phyloP scores from a whole-genome alignment of 2,888 invertebrate genomes.

The Hypomecis atomaria region DNA sequence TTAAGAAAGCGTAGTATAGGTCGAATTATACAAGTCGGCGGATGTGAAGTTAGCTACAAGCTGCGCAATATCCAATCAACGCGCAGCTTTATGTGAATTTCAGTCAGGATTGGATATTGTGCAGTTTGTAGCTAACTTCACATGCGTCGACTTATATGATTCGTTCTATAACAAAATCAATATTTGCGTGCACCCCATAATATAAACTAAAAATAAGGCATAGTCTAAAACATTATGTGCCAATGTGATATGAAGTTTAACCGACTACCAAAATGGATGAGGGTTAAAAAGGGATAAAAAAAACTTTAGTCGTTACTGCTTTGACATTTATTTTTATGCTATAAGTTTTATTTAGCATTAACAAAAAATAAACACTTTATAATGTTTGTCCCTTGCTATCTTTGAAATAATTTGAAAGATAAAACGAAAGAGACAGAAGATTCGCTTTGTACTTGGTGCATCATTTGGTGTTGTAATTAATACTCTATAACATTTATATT shows the following conservation, averaged over 20 bases:
- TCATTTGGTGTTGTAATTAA: conserved; percentile 1
- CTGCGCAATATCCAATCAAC: too few relatives aligned
- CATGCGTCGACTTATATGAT: too few relatives aligned
- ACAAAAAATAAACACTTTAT: not conserved
- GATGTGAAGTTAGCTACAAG: too few relatives aligned
- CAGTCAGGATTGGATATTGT: too few relatives aligned
- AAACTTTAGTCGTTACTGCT: not conserved
- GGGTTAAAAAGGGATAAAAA: too few relatives aligned
- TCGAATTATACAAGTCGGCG: too few relatives aligned
- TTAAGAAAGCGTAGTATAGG: too few relatives aligned
- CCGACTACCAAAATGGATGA: too few relatives aligned
- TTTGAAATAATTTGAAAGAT: not conserved
- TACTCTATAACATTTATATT: conserved; percentile 3
- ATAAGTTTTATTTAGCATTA: not conserved
- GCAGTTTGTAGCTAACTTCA: too few relatives aligned
- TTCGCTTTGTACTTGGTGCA: not conserved
- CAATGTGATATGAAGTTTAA: conserved; percentile 9
- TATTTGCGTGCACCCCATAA: too few relatives aligned
- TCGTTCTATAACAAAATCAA: too few relatives aligned
- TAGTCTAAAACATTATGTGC: conserved; percentile 7
- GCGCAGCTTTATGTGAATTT: too few relatives aligned
- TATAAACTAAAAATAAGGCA: not conserved
- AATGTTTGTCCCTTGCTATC: not conserved
- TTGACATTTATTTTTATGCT: not conserved
- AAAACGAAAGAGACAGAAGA: not conserved